A percentile compares a stretch with the other conserved stretches of the same genome.
These are phyloP conservation scores for Upupa epops DNA, from an alignment of 2,113 vertebrate genomes.

Conservation along the genomic window DNA sequence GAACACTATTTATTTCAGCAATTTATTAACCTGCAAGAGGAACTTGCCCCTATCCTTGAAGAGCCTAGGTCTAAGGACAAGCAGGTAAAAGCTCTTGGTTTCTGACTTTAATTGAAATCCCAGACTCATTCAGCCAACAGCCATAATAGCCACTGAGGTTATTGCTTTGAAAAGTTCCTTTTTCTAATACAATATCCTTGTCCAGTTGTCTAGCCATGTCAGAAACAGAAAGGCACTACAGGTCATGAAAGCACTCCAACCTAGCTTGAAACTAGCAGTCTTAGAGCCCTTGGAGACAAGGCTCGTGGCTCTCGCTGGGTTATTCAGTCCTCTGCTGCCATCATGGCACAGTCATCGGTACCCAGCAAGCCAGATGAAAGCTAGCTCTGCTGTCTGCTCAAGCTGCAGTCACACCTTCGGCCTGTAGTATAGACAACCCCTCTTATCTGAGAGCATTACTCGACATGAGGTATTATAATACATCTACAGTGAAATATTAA, in stretches of 20 bases:
- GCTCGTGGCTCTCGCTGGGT: accelerated
- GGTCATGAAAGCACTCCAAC: not conserved
- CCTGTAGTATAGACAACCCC: not conserved
- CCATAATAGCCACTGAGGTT: not conserved
- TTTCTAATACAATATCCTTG: not conserved
- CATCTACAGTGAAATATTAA: conserved; percentile 41
- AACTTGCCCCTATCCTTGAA: not conserved
- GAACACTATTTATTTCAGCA: not conserved
- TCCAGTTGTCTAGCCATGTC: not conserved
- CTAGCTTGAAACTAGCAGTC: not conserved
- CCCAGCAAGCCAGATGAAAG: not conserved
- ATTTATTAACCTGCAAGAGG: not conserved
- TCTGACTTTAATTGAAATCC: not conserved
- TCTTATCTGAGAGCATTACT: not conserved
- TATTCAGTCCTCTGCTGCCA: not conserved
- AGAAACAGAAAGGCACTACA: not conserved
- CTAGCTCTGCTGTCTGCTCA: not conserved
- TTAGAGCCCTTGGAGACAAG: not conserved
- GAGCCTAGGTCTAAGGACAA: not conserved
- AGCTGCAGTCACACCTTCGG: conserved; percentile 3
- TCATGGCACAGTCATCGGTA: not conserved
- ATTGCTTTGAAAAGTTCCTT: not conserved
- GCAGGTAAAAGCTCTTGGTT: not conserved
- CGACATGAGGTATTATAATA: conserved; percentile 16
- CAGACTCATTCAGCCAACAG: not conserved